Evolutionary conservation across 2,797 vertebrate species (phyloP).

Genomic region (Garrulus glandarius): DNA sequence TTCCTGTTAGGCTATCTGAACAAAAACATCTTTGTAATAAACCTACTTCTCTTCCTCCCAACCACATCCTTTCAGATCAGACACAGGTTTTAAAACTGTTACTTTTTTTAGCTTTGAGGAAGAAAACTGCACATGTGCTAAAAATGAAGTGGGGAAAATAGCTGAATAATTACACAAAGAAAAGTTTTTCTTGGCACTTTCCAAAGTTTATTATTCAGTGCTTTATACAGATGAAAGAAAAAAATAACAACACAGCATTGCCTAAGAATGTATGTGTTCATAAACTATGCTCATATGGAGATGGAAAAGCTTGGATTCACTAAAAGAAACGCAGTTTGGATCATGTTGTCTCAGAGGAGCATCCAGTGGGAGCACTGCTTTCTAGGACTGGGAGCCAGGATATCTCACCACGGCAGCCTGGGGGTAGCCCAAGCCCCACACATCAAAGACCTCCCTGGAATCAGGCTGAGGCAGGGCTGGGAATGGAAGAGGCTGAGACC

Average conservation of each 20-base stretch:
- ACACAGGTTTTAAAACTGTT: neutral
- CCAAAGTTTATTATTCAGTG: neutral
- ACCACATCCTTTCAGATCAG: neutral
- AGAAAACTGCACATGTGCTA: neutral
- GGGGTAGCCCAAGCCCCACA: accelerated
- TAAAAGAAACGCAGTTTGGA: neutral
- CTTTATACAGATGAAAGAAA: neutral
- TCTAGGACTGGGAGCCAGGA: neutral
- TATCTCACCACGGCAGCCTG: neutral
- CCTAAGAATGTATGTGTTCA: neutral
- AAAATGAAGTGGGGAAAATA: neutral
- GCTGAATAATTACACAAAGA: neutral
- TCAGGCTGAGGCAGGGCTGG: no score
- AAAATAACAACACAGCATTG: neutral
- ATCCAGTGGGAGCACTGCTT: neutral
- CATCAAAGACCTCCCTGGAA: accelerated
- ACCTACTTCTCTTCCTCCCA: neutral
- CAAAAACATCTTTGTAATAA: neutral
- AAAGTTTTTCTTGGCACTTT: neutral
- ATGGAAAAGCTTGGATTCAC: neutral
- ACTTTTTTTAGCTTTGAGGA: neutral
- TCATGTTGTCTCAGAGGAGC: neutral
- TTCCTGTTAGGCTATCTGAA: neutral
- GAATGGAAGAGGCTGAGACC: neutral
- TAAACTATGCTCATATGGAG: neutral